These are phyloP conservation scores for Ataeniobius toweri DNA, from an alignment of 2,797 vertebrate species.

Conservation along the genomic window DNA sequence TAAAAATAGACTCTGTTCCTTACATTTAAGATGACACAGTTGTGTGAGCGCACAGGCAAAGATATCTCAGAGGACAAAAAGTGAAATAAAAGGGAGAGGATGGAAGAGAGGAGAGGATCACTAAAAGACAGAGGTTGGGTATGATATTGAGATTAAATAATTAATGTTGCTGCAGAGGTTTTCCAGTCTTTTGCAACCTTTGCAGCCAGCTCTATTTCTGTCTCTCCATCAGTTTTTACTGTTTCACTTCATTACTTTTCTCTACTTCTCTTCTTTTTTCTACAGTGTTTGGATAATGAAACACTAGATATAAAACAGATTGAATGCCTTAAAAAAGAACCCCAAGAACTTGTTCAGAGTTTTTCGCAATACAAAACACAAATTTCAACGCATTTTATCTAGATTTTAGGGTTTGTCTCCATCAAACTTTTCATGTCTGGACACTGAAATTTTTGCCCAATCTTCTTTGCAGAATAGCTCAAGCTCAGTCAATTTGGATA, in stretches of 20 bases:
- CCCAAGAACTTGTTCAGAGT: not conserved
- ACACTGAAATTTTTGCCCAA: no score
- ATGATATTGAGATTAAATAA: conserved; percentile 3
- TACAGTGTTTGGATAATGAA: conserved; percentile 12
- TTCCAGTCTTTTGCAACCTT: not conserved
- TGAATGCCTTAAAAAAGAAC: not conserved
- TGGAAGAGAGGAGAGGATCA: not conserved
- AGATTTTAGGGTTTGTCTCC: no score
- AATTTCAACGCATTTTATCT: not conserved
- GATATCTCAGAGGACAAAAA: conserved; percentile 1
- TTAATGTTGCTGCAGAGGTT: not conserved
- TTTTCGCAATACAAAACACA: not conserved
- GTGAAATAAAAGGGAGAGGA: not conserved
- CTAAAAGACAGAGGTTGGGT: not conserved
- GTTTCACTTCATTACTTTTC: not conserved
- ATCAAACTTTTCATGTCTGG: no score
- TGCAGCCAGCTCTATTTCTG: not conserved
- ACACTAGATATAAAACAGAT: not conserved
- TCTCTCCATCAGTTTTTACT: not conserved
- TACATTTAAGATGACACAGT: conserved; percentile 1
- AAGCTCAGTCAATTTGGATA: no score
- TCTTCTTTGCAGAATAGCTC: no score
- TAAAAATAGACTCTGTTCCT: conserved; percentile 8
- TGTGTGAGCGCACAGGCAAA: not conserved
- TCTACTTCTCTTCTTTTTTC: conserved; percentile 5